Percentiles rank a stretch among this genome's conserved stretches.
Evolutionary conservation across 2,888 invertebrate species (phyloP).

Genomic region (Pantelozetes paolii): DNA sequence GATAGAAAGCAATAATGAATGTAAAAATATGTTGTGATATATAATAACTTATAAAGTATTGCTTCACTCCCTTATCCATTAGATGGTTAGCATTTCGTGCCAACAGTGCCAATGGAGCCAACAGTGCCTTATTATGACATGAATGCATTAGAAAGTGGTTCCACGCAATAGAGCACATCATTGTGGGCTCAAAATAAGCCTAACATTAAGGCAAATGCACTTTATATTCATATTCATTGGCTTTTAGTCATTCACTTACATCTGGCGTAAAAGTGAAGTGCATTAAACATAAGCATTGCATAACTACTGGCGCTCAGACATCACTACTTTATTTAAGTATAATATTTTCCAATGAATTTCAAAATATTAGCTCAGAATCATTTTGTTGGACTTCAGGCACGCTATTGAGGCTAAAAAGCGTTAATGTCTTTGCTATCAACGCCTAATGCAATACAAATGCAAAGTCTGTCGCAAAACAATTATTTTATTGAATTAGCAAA

Average conservation of each 20-base stretch:
- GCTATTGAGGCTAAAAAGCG: constrained; percentile 5
- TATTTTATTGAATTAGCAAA: neutral
- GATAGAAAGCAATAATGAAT: neutral
- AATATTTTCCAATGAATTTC: constrained; percentile 26
- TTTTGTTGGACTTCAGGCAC: constrained; percentile 30
- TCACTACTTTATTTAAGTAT: constrained; percentile 34
- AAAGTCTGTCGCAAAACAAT: neutral
- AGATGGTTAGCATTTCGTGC: constrained; percentile 15
- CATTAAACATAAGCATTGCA: constrained; percentile 34
- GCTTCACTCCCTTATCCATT: constrained; percentile 31
- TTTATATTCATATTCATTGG: constrained; percentile 33
- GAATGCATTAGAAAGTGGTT: constrained; percentile 36
- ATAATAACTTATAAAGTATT: neutral
- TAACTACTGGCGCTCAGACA: constrained; percentile 13
- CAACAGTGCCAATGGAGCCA: neutral
- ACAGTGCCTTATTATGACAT: constrained; percentile 23
- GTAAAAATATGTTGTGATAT: constrained; percentile 8
- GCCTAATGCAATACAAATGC: neutral
- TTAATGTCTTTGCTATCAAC: constrained; percentile 11
- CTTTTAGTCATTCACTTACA: constrained; percentile 37
- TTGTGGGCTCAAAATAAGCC: constrained; percentile 22
- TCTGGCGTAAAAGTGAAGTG: constrained; percentile 35
- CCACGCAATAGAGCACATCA: constrained; percentile 36
- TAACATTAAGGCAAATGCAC: constrained; percentile 27
- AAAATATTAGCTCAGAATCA: constrained; percentile 2